These are phyloP conservation scores for Rhyacichthys aspro DNA, from an alignment of 2,797 vertebrate species.

Conservation along the genomic window DNA sequence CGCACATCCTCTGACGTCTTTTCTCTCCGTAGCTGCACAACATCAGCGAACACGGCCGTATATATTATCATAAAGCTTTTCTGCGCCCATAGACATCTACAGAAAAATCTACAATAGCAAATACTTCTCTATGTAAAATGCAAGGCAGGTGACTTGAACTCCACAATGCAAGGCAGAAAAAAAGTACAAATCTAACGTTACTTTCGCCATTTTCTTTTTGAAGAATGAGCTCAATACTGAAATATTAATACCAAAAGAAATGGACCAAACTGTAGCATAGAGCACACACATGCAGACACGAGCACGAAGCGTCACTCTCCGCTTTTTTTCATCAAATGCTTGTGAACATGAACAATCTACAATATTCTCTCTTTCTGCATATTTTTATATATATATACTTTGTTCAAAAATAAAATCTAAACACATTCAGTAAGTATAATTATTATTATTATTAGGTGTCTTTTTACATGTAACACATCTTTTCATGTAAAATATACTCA, in stretches of 20 bases:
- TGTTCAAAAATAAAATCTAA: constrained; percentile 73
- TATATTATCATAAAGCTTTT: constrained; percentile 18
- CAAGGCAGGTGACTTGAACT: constrained; percentile 42
- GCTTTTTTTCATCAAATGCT: constrained; percentile 21
- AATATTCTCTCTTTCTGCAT: constrained; percentile 2
- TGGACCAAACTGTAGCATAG: constrained; percentile 13
- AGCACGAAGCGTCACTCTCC: constrained; percentile 21
- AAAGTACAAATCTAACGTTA: background rate
- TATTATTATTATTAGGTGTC: constrained; percentile 44
- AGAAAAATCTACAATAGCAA: constrained; percentile 38
- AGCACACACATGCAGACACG: constrained; percentile 44
- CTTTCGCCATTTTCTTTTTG: constrained; percentile 13
- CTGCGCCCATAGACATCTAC: background rate
- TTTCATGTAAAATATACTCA: constrained; percentile 77
- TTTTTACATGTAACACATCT: constrained; percentile 60
- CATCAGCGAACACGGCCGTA: too few species aligned
- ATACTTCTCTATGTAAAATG: constrained; percentile 16
- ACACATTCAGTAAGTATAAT: constrained; percentile 70
- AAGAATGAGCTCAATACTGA: constrained; percentile 44
- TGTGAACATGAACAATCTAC: constrained; percentile 27
- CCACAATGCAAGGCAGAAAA: constrained; percentile 33
- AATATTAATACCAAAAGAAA: constrained; percentile 36
- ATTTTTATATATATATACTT: constrained; percentile 24
- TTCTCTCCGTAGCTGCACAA: constrained; percentile 26
- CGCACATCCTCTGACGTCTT: constrained; percentile 14